Percentiles rank a stretch among this genome's conserved stretches.
Evolutionary conservation across 2,888 invertebrate species (phyloP).

Genomic region (Molanna angustata): DNA sequence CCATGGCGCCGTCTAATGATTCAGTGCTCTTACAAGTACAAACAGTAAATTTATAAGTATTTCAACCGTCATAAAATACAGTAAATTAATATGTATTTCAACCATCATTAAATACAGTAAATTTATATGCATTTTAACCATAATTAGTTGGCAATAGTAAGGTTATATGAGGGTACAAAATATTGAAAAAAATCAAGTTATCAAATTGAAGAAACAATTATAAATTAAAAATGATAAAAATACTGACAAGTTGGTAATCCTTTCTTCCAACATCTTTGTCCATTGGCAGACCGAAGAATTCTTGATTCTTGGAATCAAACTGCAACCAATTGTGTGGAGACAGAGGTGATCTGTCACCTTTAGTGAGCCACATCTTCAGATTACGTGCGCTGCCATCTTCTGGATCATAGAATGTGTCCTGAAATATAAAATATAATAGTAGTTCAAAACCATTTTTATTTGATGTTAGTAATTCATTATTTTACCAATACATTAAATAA

Average conservation of each 20-base stretch:
- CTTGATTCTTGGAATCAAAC: conserved; percentile 83
- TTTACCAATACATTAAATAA: conserved; percentile 2
- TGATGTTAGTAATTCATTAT: too few relatives aligned
- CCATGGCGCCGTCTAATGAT: too few relatives aligned
- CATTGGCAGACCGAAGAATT: conserved; percentile 83
- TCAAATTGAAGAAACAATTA: neutral
- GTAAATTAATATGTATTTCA: too few relatives aligned
- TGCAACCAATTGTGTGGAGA: conserved; percentile 78
- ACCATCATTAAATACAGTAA: too few relatives aligned
- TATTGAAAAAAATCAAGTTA: too few relatives aligned
- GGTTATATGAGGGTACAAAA: too few relatives aligned
- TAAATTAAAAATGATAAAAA: neutral
- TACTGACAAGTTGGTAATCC: conserved; percentile 69
- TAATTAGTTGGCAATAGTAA: too few relatives aligned
- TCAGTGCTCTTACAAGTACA: too few relatives aligned
- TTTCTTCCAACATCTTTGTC: conserved; percentile 68
- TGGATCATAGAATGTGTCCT: conserved; percentile 88
- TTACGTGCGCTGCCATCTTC: conserved; percentile 76
- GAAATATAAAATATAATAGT: conserved; percentile 26
- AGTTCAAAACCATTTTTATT: too few relatives aligned
- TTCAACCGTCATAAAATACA: too few relatives aligned
- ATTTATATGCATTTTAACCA: too few relatives aligned
- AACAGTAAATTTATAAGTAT: too few relatives aligned
- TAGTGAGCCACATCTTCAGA: conserved; percentile 70
- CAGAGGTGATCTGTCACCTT: conserved; percentile 67